Evolutionary conservation across 2,113 vertebrate species (phyloP), one percentile per base, ranked within the genome.

Genomic region (Podarcis muralis): DNA sequence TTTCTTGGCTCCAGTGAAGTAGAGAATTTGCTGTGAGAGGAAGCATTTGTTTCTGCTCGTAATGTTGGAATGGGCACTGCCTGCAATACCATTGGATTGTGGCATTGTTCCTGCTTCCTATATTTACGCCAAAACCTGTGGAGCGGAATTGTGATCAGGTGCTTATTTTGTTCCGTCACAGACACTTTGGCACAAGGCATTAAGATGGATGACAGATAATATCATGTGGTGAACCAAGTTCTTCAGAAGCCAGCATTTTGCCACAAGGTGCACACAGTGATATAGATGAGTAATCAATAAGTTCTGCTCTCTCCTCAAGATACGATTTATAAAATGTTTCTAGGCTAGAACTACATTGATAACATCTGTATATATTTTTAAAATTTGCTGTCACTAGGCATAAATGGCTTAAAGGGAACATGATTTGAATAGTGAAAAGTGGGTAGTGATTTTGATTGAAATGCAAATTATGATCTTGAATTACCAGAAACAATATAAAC

Each of bases 401-500:
- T 82, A 66, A 65, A 82, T 65, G 25, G 35, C 32, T 68, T 53
- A 53, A 53, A 59, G 30, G 59, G 59, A 81, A 12, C 32, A 37
- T 59, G 20, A 18, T 53, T 48, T 75, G 53, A 80, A 80, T 84
- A 93, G 89, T 78, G 83, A 65, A 81, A 37, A 68, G 84, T 37
- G 65, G 78, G 91, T 90, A 53, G 48, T 12, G 92, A 86, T 93
- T 91, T 84, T 90, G 48, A 87, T 93, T 88, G 86, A 92, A 87
- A 91, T 83, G 79, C 66, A 84, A 20, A 23, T 62, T 85, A 65
- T 66, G 84, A 48, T 66, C 18, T 23, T 90, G 87, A 91, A 95
- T 93, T 94, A 89, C 90, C 93, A 83, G 85, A 93, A 86, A 87
- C 92, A 96, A 90, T 94, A 90, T 90, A 91, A 83, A 93, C 85